Conservation (phyloP, 2,113 vertebrate genomes). For the Atractosteus spatula region DNA sequence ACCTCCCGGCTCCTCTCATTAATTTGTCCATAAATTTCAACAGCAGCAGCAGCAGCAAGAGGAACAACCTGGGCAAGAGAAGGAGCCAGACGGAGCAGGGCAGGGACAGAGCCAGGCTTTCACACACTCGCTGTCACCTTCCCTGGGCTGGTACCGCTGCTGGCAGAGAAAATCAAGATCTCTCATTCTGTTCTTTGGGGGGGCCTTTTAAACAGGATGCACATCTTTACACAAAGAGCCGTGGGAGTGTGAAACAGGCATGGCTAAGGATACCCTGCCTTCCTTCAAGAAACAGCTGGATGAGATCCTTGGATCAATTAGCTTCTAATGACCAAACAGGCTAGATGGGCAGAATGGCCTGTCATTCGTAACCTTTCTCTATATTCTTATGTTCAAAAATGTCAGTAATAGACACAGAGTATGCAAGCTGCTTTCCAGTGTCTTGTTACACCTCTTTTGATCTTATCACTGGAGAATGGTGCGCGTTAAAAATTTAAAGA, state of each 20-base stretch:
- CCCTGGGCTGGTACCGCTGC: too few species aligned
- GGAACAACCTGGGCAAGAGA: conserved; percentile 32
- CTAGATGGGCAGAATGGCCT: too few species aligned
- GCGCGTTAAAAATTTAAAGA: conserved; percentile 14
- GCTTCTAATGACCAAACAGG: too few species aligned
- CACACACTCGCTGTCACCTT: too few species aligned
- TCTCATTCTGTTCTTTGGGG: too few species aligned
- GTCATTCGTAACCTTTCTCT: not conserved
- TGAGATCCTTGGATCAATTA: too few species aligned
- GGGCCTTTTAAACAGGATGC: too few species aligned
- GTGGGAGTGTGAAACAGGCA: conserved; percentile 24
- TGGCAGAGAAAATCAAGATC: too few species aligned
- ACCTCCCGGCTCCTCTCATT: conserved; percentile 61
- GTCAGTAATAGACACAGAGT: too few species aligned
- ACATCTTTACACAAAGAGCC: not conserved
- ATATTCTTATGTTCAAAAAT: too few species aligned
- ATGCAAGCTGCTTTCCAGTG: not conserved
- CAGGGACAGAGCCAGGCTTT: not conserved
- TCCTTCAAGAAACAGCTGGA: too few species aligned
- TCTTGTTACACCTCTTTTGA: not conserved
- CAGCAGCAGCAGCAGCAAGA: conserved; percentile 17
- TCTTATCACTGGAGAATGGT: conserved; percentile 4
- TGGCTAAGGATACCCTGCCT: not conserved
- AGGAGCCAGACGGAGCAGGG: not conserved
- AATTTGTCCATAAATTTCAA: conserved; percentile 41